Base-by-base conservation (phyloP, 2,888 invertebrate genomes). In the Kuschelorhynchus macadamiae region DNA sequence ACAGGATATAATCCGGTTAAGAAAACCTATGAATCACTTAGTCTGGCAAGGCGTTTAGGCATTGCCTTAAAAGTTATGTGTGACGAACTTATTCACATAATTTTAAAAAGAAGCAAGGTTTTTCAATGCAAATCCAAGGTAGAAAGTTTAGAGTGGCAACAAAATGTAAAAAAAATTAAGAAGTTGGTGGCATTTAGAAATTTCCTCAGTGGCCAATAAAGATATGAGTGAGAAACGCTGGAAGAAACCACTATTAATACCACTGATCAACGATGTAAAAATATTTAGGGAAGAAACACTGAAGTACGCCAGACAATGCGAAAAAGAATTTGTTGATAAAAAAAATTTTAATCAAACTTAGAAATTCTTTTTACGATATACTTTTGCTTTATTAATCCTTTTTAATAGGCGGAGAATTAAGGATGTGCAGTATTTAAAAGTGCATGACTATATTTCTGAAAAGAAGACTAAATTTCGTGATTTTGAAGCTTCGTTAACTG, bases 31-130 rank as follows among this genome's bases (percentile, higher is more conserved):
- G 70, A 68, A 18, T 39, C 71, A 12, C 75, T 74, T 21, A 76
- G 76, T 47, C 46, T 76, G 2, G 75, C 74, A 1, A 71, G 76
- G 71, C 74, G 75, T 60, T 57, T 75, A 36, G 74, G 75, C 1
- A 74, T 71, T 5, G 72, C 70, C n/a, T 66, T 75, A 32, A 76
- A 75, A 67, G 32, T 55, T 7, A 65, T 55, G 20, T 75, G 71
- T 46, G 74, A 76, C 39, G 74, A 75, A 66, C 46, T 73, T 7
- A 60, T 16, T 33, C 71, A 73, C 60, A 47, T 75, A 30, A 42
- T 61, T 42, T 52, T 61, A 32, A 61, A 61, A 42, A 32, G 36
- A 16, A 61, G 52, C 18, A 1, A 20, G 7, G 61, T 42, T 16
- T 61, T 61, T 32, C 39, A 18, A 16, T 50, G 33, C 20, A 25